Evolutionary conservation across 2,797 vertebrate species (phyloP).

Genomic region (Caiman crocodilus): DNA sequence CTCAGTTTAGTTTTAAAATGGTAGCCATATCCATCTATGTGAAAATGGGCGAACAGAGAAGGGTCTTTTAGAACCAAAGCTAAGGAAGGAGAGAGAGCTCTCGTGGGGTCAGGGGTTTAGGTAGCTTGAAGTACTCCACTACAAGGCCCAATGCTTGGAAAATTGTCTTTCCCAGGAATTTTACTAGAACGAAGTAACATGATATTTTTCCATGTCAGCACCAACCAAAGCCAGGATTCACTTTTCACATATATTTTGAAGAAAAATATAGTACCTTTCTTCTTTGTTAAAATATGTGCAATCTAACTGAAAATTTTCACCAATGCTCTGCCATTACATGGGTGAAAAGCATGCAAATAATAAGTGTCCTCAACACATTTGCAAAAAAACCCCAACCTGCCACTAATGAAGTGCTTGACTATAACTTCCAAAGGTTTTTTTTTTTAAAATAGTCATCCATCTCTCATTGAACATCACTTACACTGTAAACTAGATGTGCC

Average conservation of each 20-base stretch:
- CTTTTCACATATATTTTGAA: neutral
- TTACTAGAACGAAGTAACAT: neutral
- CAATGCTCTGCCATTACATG: too few relatives aligned
- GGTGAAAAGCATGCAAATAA: too few relatives aligned
- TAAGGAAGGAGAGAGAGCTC: conserved; percentile 1
- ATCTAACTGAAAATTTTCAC: neutral
- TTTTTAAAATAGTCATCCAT: neutral
- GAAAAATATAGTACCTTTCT: neutral
- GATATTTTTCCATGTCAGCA: neutral
- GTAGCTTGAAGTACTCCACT: neutral
- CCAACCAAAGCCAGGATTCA: neutral
- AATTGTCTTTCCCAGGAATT: neutral
- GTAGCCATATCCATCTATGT: conserved; percentile 44
- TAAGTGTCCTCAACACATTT: too few relatives aligned
- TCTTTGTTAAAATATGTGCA: neutral
- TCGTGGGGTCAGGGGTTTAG: neutral
- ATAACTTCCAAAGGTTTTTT: neutral
- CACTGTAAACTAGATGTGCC: conserved; percentile 10
- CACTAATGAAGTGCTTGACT: too few relatives aligned
- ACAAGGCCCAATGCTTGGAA: neutral
- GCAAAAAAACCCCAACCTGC: too few relatives aligned
- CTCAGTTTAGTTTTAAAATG: conserved; percentile 42
- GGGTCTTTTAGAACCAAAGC: neutral
- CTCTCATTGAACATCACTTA: conserved; percentile 15
- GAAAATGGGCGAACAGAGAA: conserved; percentile 39